Base-by-base conservation (phyloP, 2,797 vertebrate genomes). In the Lepus townsendii region DNA sequence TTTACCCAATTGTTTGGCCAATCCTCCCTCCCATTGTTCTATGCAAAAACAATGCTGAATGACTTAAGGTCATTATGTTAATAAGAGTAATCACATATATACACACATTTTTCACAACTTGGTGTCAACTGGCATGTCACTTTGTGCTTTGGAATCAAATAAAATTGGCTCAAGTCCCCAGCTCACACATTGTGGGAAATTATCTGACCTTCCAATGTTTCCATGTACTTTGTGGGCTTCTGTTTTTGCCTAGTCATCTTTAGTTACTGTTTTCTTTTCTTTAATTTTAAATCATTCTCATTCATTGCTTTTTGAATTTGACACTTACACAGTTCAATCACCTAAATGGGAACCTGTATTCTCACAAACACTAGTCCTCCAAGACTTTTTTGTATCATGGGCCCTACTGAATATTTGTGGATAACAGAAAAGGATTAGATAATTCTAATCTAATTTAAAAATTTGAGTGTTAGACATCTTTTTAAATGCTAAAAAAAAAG, bases 81-180 rank as follows among this genome's bases (percentile, higher is more conserved):
- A 79, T 35, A 90, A 86, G 3, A 69, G 60, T 47, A 57, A 79
- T 75, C 79, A 84, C 4, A 71, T 27, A 86, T 4, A 50, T 30
- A 65, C 5, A n/a, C 47, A 77, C 77, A 63, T 66, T 66, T 89
- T 89, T 82, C 54, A 90, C 11, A 75, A 60, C 27, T 24, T 22
- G 2, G 4, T 9, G 35, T 71, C 84, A 93, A 9, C 2, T 72
- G 27, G 63, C 3, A 2, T 9, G 42, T 78, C 76, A 75, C 50
- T 92, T 90, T 75, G 16, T 90, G 27, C 52, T 86, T 83, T 86
- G 60, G 72, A 14, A 86, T 68, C 60, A 78, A 63, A 54, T 63
- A 78, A 90, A 83, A 94, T 24, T 83, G 32, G 24, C 30, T 72
- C 50, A 78, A 26, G 42, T 63, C 24, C 54, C 71, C 57, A 50